Conservation (phyloP, 2,113 vertebrate genomes). For the Gulo gulo region DNA sequence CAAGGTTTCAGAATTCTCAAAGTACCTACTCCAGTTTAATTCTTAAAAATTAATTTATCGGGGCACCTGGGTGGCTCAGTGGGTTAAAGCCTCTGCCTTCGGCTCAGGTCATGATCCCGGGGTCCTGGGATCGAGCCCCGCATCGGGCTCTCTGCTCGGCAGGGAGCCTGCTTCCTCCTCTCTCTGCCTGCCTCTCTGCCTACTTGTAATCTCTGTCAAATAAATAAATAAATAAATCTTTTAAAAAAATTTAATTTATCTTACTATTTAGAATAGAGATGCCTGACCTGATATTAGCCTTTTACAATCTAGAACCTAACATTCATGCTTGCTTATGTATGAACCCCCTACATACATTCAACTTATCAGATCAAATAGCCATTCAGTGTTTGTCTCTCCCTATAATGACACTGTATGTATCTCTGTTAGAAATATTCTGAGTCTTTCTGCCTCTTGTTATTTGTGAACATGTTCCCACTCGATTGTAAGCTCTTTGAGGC, state of each 20-base stretch:
- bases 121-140: too few relatives aligned
- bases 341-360: background rate
- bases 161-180: too few relatives aligned
- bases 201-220: too few relatives aligned
- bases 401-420: background rate
- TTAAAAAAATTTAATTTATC: background rate
- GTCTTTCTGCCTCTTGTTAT: background rate
- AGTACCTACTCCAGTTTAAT: background rate
- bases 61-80: too few relatives aligned
- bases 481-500: constrained; percentile 35
- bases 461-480: background rate
- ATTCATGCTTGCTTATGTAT: background rate
- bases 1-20: background rate
- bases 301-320: constrained; percentile 6
- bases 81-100: too few relatives aligned
- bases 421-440: background rate
- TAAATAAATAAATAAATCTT: too few relatives aligned
- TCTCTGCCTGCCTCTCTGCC: too few relatives aligned
- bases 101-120: too few relatives aligned
- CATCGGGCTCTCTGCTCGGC: too few relatives aligned
- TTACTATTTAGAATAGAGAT: background rate
- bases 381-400: background rate
- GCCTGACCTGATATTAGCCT: background rate
- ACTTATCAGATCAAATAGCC: background rate
- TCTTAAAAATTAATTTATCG: background rate